A percentile compares a stretch with the other conserved stretches of the same genome.
Conservation (phyloP, 2,113 vertebrate genomes). For the Xenus cinereus region DNA sequence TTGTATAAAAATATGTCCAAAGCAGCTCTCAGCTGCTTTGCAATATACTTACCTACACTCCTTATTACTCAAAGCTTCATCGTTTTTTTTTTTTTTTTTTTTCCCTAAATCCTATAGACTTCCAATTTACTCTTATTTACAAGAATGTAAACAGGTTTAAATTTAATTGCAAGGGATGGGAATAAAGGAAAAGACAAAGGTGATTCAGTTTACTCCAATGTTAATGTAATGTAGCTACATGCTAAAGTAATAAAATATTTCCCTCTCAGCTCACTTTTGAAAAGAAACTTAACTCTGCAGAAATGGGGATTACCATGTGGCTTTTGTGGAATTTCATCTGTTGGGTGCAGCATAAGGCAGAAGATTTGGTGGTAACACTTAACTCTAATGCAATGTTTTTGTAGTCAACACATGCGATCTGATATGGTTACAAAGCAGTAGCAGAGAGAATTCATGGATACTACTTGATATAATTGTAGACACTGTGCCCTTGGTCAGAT, state of each 20-base stretch:
- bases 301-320: not conserved
- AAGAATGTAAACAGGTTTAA: not conserved
- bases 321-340: not conserved
- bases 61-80: not conserved
- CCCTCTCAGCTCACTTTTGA: not conserved
- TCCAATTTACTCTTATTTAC: not conserved
- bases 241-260: not conserved
- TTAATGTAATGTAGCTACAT: not conserved
- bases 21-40: not conserved
- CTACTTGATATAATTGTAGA: fast-evolving
- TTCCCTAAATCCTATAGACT: not conserved
- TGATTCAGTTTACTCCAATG: fast-evolving
- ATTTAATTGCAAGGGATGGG: not conserved
- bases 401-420: not conserved
- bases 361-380: not conserved
- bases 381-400: not conserved
- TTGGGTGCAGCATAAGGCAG: not conserved
- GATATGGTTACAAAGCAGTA: not conserved
- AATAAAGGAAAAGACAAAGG: not conserved
- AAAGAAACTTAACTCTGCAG: not conserved
- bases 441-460: not conserved
- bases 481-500: not conserved
- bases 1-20: not conserved
- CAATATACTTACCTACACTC: not conserved
- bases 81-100: fast-evolving